Evolutionary conservation across 2,888 invertebrate genomes (phyloP), one percentile per base, ranked within the genome.

Genomic region (Megastigmus dorsalis): DNA sequence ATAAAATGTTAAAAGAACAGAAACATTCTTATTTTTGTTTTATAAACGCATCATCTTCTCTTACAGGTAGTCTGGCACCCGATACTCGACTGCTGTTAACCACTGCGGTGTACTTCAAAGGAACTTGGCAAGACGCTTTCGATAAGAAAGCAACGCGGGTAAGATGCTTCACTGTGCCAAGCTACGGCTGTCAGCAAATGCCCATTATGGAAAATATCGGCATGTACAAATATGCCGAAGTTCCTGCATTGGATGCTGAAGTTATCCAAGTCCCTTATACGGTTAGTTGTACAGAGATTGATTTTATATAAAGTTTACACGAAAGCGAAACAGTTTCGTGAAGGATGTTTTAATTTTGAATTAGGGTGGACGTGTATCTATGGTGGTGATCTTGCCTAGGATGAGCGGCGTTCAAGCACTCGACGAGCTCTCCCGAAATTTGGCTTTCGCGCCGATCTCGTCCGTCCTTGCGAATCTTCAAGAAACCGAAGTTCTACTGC

Each of bases 31-130:
- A 36, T 1, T 36, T 3, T 28, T 7, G 18, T 20, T 36, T n/a
- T n/a, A n/a, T n/a, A n/a, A n/a, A 6, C 18, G 7, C 9, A 36
- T 20, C 18, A 9, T 18, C 6, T 20, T 18, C 20, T 10, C n/a
- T 30, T 5, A n/a, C 28, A 79, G 77, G 38, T 13, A 28, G 43
- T 5, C 1, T 82, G 0, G n/a, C 52, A 0, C 13, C 59, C 9
- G 65, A 70, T 9, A 60, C 70, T 0, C 43, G 33, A n/a, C 10
- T 95, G 89, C 87, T 95, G 36, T 89, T 95, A 57, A 93, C 94
- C 80, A 95, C 95, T 81, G 94, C 93, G 0, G 89, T 95, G 81
- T 94, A 93, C 85, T 95, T 94, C 89, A 93, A 93, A 78, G 94
- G 94, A n/a, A 91, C 90, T 10, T 95, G 95, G 95, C 90, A 92